Evolutionary conservation across 2,888 invertebrate species (phyloP), one percentile per base, ranked within the genome.

Genomic region (Pseudeuparius sepicola): DNA sequence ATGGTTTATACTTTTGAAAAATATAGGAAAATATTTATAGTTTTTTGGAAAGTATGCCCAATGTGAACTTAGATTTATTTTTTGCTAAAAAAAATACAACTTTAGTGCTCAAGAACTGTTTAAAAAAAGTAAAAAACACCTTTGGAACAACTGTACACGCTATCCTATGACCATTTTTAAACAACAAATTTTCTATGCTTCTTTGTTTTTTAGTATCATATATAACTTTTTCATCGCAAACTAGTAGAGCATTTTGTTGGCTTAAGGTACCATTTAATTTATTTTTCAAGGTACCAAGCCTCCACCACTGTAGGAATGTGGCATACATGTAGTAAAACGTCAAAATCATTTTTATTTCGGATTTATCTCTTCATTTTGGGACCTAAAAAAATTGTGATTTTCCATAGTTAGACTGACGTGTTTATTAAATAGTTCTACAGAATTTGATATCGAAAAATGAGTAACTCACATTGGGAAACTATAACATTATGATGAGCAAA

Each of bases 311-410:
- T 48, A 85, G 64, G 60, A 82, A 76, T 42, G 87, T 87, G 54
- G 86, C 80, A 54, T 84, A 78, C 65, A 83, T 78, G 60, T 87
- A 87, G 62, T 80, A 83, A 33, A 87, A 64, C 23, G 87, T 86
- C 51, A 87, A 71, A 58, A 87, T 63, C 81, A 82, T 82, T n/a
- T n/a, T 20, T 20, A n/a, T n/a, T n/a, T n/a, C n/a, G n/a, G n/a
- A n/a, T n/a, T n/a, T n/a, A n/a, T n/a, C n/a, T n/a, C n/a, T n/a
- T n/a, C n/a, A n/a, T n/a, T n/a, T n/a, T n/a, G n/a, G n/a, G n/a
- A n/a, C n/a, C n/a, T n/a, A n/a, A n/a, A n/a, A n/a, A n/a, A n/a
- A n/a, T n/a, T n/a, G n/a, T n/a, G n/a, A n/a, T n/a, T n/a, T n/a
- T n/a, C n/a, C n/a, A n/a, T n/a, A n/a, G n/a, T n/a, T n/a, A n/a